A percentile compares a stretch with the other conserved stretches of the same genome.
phyloP scores from a whole-genome alignment of 1,140 invertebrate species.

The Hyles euphorbiae region DNA sequence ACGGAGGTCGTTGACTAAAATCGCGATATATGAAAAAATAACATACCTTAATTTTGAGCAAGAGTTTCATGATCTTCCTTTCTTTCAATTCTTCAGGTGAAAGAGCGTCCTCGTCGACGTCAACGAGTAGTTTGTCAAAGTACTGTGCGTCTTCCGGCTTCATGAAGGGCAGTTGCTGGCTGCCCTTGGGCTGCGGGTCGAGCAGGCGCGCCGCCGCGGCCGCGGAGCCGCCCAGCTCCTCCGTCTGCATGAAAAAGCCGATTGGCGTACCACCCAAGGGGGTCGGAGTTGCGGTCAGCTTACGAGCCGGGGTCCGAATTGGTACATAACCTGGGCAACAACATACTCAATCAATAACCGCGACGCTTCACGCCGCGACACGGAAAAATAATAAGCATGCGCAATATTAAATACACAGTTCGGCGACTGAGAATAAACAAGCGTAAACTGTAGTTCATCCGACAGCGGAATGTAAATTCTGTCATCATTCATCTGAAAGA shows the following conservation, averaged over 20 bases:
- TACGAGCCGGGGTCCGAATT: slow-evolving; percentile 96
- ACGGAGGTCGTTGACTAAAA: background rate
- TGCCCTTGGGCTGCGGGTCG: slow-evolving; percentile 96
- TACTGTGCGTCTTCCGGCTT: slow-evolving; percentile 99
- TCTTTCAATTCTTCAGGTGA: slow-evolving; percentile 98
- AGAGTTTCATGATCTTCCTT: slow-evolving; percentile 98
- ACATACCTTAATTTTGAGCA: slow-evolving; percentile 94
- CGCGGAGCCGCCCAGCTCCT: slow-evolving; percentile 85
- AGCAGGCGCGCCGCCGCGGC: slow-evolving; percentile 87
- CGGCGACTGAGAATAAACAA: slow-evolving; percentile 39
- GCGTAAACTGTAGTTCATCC: slow-evolving; percentile 50
- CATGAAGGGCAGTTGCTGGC: slow-evolving; percentile 95
- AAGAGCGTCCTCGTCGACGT: slow-evolving; percentile 97
- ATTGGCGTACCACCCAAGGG: slow-evolving; percentile 94
- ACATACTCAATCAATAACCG: background rate
- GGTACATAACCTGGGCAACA: slow-evolving; percentile 89
- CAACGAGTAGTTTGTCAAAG: slow-evolving; percentile 98
- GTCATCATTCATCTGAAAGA: slow-evolving; percentile 73
- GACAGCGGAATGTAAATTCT: slow-evolving; percentile 55
- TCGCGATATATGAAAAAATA: too few species aligned
- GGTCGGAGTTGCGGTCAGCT: slow-evolving; percentile 98
- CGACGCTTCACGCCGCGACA: background rate
- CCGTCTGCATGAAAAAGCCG: slow-evolving; percentile 97
- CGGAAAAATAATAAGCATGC: background rate
- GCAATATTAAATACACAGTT: slow-evolving; percentile 15